phyloP scores from a whole-genome alignment of 2,888 invertebrate genomes.

The Timandra comae region DNA sequence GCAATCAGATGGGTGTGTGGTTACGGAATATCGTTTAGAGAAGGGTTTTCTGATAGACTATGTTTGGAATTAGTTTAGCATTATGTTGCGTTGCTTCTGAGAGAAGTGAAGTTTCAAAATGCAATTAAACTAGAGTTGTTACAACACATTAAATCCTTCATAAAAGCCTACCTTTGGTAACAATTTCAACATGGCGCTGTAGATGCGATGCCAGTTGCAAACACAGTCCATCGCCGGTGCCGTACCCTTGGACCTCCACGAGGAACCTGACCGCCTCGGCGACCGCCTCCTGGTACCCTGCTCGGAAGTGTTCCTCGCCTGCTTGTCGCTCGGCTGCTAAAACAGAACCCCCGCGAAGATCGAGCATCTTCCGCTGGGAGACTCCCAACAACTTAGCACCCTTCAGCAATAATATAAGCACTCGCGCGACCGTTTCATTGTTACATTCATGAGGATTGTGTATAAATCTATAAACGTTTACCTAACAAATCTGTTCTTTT shows the following conservation, averaged over 20 bases:
- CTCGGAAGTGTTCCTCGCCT: slow-evolving; percentile 74
- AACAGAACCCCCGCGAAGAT: slow-evolving; percentile 54
- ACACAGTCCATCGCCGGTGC: slow-evolving; percentile 87
- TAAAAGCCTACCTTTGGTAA: slow-evolving; percentile 78
- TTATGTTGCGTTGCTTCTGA: too few relatives aligned
- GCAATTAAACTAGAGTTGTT: too few relatives aligned
- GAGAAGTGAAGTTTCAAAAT: too few relatives aligned
- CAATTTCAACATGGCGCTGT: slow-evolving; percentile 86
- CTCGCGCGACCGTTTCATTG: slow-evolving; percentile 20
- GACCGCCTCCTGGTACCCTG: slow-evolving; percentile 94
- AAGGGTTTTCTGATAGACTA: too few relatives aligned
- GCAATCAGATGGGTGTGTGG: too few relatives aligned
- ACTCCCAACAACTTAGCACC: slow-evolving; percentile 49
- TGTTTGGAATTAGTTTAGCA: too few relatives aligned
- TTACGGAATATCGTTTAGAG: too few relatives aligned
- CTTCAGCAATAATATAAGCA: slow-evolving; percentile 31
- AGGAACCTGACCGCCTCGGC: slow-evolving; percentile 93
- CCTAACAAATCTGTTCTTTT: too few relatives aligned
- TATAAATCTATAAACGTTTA: slow-evolving; percentile 2
- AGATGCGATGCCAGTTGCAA: slow-evolving; percentile 88
- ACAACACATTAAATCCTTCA: too few relatives aligned
- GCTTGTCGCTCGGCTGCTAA: slow-evolving; percentile 53
- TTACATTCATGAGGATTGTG: slow-evolving; percentile 20
- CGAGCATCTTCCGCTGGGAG: slow-evolving; percentile 45
- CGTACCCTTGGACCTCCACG: slow-evolving; percentile 89